Evolutionary conservation across 2,113 vertebrate species (phyloP), one percentile per base, ranked within the genome.

Genomic region (Daphoenositta chrysoptera): DNA sequence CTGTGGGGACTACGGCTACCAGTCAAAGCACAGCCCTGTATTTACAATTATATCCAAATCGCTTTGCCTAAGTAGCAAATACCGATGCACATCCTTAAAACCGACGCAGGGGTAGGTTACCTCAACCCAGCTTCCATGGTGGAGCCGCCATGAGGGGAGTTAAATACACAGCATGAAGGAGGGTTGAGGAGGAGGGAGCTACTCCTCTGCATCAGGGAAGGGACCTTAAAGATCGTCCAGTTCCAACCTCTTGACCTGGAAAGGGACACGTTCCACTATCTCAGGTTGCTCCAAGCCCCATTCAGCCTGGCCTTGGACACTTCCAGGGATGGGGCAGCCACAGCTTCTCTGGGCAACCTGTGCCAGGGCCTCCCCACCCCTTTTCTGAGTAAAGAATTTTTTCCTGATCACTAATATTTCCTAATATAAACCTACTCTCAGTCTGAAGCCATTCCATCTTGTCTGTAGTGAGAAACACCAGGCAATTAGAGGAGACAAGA

Each of bases 1-100:
- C 87, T 39, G 7, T 17, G 3, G 0, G 8, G 27, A 9, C 24
- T 14, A 0, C 0, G 1, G 23, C 0, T 4, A 3, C 4, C 24
- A 5, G 3, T 9, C 13, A 31, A 45, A 53, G n/a, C 30, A 5
- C 28, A 24, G 11, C 31, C 27, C 8, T 18, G 2, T 6, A 4
- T 11, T 65, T 37, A 28, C 30, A 61, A 0, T 3, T 6, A 4
- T 1, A 15, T 0, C 18, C n/a, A 18, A 10, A 40, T 6, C 3
- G 10, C 13, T 5, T 28, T 50, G 23, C 7, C 12, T 8, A 2
- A 23, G 8, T 2, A 2, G 24, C 5, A 53, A 40, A 30, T 3
- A 28, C 1, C 8, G 7, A 14, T 15, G 31, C 3, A 1, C 19
- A 8, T 9, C 42, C 15, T 40, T 20, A 45, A 23, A 13, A 48